Evolutionary conservation across 2,113 vertebrate species (phyloP), one percentile per base, ranked within the genome.

Genomic region (Lepidothrix coronata): DNA sequence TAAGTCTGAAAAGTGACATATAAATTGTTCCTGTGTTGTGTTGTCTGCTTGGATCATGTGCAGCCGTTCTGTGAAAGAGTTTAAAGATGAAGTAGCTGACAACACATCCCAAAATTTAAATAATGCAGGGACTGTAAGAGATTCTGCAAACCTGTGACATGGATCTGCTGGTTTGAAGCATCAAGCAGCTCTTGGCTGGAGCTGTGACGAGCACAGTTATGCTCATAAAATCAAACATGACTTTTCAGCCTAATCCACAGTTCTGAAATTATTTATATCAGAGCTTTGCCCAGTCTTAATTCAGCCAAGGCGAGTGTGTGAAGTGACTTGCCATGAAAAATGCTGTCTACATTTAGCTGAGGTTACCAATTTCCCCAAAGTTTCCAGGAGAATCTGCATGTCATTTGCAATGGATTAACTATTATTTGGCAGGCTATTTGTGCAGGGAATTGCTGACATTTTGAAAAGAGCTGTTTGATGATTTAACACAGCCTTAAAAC

Each of bases 371-470:
- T 91, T 78, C 39, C n/a, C 54, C 22, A 1, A 43, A 37, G 59
- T 74, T 93, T 85, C 76, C 87, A n/a, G 31, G 62, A 79, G 39
- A 94, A 68, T 51, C 33, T 88, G 63, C 71, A 80, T 71, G 63
- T 59, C 51, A 83, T 91, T 94, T 93, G 74, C 71, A 90, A 73
- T 22, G 55, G 82, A 88, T 96, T 85, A 76, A 63, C 43, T 85
- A n/a, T 70, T 80, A 52, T 74, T 85, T 96, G 85, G 59, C 88
- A 73, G 72, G 27, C 35, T 70, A 14, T 83, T 71, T 83, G 78
- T 57, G 51, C 67, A 80, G 28, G 2, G 71, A 85, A 79, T 63
- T 76, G 88, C 91, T 94, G 88, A 77, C 88, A 71, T 88, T 96
- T 88, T 88, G 51, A 48, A 91, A 95, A 58, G 48, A 90, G 33